Evolutionary conservation across 2,888 invertebrate species (phyloP).

Genomic region (Cremastinae sp.): DNA sequence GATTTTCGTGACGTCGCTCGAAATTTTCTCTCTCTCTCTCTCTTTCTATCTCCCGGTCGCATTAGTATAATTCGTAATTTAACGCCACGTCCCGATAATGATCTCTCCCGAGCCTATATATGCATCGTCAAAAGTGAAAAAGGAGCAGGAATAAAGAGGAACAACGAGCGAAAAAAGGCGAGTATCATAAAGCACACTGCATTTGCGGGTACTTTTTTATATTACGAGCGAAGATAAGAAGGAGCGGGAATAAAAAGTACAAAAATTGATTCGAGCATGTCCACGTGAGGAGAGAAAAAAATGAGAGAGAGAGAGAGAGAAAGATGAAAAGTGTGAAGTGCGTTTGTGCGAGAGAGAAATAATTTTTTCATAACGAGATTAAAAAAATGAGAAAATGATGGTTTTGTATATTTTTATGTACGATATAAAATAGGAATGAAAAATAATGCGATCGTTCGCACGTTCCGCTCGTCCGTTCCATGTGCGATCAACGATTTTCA

Average conservation of each 20-base stretch:
- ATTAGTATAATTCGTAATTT: slow-evolving; percentile 59
- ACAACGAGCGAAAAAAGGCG: background rate
- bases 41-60: slow-evolving; percentile 45
- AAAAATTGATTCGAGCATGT: no score
- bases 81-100: slow-evolving; percentile 57
- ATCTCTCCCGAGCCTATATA: slow-evolving; percentile 21
- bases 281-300: slow-evolving; percentile 7
- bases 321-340: slow-evolving; percentile 32
- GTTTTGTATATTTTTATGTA: background rate
- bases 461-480: slow-evolving; percentile 64
- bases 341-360: slow-evolving; percentile 32
- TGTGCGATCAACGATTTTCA: slow-evolving; percentile 24
- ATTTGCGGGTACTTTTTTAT: slow-evolving; percentile 9
- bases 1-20: slow-evolving; percentile 43
- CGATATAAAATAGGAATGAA: slow-evolving; percentile 25
- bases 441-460: slow-evolving; percentile 56
- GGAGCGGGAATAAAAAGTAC: no score
- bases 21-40: slow-evolving; percentile 4
- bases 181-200: background rate
- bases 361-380: slow-evolving; percentile 15
- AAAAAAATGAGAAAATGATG: slow-evolving; percentile 27
- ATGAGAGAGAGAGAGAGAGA: slow-evolving; percentile 19
- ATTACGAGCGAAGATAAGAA: no score
- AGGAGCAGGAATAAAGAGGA: slow-evolving; percentile 7
- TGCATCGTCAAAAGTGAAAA: slow-evolving; percentile 26